A percentile compares a stretch with the other conserved stretches of the same genome.
These are phyloP conservation scores for Drosophila pallidifrons DNA, from an alignment of 1,140 invertebrate species.

Conservation along the genomic window DNA sequence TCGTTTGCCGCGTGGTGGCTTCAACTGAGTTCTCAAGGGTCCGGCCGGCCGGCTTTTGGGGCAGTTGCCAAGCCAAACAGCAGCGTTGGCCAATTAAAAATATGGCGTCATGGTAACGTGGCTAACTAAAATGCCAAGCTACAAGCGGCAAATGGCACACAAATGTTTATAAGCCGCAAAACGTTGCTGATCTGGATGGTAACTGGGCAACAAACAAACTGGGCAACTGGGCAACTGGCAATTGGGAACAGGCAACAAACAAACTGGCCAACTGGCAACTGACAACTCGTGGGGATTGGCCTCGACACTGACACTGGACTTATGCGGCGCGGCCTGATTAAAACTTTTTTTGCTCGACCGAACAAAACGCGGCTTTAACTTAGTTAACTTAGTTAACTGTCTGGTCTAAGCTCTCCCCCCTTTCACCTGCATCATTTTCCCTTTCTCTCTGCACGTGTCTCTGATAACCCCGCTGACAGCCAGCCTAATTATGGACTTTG, in stretches of 20 bases:
- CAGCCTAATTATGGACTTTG: slow-evolving; percentile 69
- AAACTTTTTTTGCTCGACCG: slow-evolving; percentile 44
- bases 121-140: slow-evolving; percentile 25
- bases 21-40: slow-evolving; percentile 47
- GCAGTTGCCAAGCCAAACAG: slow-evolving; percentile 26
- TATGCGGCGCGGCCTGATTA: slow-evolving; percentile 58
- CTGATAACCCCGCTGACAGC: slow-evolving; percentile 46
- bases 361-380: slow-evolving; percentile 37
- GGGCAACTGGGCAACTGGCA: background rate
- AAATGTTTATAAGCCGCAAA: slow-evolving; percentile 83
- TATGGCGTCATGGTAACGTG: slow-evolving; percentile 78
- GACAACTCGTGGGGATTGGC: slow-evolving; percentile 2
- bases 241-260: background rate
- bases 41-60: background rate
- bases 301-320: slow-evolving; percentile 18
- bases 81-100: slow-evolving; percentile 72
- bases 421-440: background rate
- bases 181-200: slow-evolving; percentile 52
- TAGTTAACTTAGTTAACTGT: slow-evolving; percentile 33
- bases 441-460: slow-evolving; percentile 5
- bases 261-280: slow-evolving; percentile 1
- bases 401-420: slow-evolving; percentile 17
- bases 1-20: slow-evolving; percentile 34
- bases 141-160: slow-evolving; percentile 37
- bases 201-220: background rate